A percentile compares a stretch with the other conserved stretches of the same genome.
phyloP scores from a whole-genome alignment of 2,888 invertebrate genomes.

The Pterostichus madidus region DNA sequence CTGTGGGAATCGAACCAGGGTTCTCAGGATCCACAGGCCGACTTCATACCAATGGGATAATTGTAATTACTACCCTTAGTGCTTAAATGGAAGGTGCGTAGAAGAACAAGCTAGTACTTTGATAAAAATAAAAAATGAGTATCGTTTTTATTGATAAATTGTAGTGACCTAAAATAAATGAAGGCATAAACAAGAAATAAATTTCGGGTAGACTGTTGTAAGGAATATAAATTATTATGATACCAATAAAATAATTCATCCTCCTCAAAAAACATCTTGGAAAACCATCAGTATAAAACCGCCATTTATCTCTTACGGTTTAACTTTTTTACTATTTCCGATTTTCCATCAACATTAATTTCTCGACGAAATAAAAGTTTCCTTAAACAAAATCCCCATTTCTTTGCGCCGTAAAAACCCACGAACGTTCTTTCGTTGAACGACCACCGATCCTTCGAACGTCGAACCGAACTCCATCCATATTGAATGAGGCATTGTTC shows the following conservation, averaged over 20 bases:
- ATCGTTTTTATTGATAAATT: no score
- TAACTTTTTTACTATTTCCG: constrained; percentile 39
- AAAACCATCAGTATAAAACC: constrained; percentile 10
- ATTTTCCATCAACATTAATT: constrained; percentile 44
- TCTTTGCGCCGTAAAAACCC: constrained; percentile 23
- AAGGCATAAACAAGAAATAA: not conserved
- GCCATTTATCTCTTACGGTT: constrained; percentile 7
- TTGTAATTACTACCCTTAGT: no score
- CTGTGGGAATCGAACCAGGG: no score
- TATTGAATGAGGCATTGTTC: constrained; percentile 52
- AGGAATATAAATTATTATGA: constrained; percentile 4
- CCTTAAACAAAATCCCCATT: constrained; percentile 6
- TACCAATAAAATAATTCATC: constrained; percentile 16
- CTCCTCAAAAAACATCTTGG: not conserved
- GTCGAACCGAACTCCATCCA: constrained; percentile 4
- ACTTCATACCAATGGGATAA: no score
- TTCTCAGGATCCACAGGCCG: no score
- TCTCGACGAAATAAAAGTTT: constrained; percentile 42
- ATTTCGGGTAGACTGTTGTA: not conserved
- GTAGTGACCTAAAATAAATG: not conserved
- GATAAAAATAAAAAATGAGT: no score
- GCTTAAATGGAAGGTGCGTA: no score
- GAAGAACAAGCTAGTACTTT: no score
- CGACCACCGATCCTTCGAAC: no score
- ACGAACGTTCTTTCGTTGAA: not conserved